phyloP scores from a whole-genome alignment of 2,797 vertebrate genomes.

The Ctenochaetus hawaiiensis region DNA sequence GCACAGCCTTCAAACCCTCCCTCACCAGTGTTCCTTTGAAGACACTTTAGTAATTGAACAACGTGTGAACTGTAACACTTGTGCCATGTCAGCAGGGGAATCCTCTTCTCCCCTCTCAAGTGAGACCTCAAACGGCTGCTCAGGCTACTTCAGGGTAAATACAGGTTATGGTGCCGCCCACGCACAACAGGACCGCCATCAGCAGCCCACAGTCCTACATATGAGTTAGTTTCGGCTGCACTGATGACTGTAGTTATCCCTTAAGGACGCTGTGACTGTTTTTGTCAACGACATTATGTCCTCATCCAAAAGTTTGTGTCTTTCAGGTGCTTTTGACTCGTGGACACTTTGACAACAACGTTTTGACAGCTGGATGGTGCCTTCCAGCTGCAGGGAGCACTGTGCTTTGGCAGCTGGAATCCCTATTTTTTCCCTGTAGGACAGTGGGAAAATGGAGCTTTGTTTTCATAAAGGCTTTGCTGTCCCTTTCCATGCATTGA shows the following conservation, averaged over 20 bases:
- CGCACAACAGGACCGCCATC: conserved; percentile 24
- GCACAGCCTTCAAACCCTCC: conserved; percentile 15
- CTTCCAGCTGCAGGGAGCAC: conserved; percentile 22
- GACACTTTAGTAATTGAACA: conserved; percentile 70
- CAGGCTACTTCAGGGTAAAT: conserved; percentile 42
- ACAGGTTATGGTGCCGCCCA: conserved; percentile 46
- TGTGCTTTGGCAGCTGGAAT: conserved; percentile 16
- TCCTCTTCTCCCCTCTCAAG: conserved; percentile 62
- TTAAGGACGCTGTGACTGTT: conserved; percentile 4
- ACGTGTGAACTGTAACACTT: conserved; percentile 32
- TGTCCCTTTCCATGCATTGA: neutral
- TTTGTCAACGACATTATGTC: conserved; percentile 31
- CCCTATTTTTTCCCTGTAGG: neutral
- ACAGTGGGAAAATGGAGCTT: conserved; percentile 12
- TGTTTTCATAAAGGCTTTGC: conserved; percentile 6
- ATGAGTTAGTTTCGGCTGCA: conserved; percentile 20
- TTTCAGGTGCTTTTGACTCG: conserved; percentile 14
- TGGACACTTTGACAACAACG: conserved; percentile 7
- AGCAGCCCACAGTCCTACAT: neutral
- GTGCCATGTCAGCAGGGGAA: conserved; percentile 76
- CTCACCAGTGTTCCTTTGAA: conserved; percentile 32
- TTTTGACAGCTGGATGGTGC: conserved; percentile 32
- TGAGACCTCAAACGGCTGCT: conserved; percentile 72
- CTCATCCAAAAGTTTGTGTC: neutral
- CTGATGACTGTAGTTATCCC: conserved; percentile 35